Evolutionary conservation across 1,140 invertebrate genomes (phyloP), one percentile per base, ranked within the genome.

Genomic region (Halictus rubicundus): DNA sequence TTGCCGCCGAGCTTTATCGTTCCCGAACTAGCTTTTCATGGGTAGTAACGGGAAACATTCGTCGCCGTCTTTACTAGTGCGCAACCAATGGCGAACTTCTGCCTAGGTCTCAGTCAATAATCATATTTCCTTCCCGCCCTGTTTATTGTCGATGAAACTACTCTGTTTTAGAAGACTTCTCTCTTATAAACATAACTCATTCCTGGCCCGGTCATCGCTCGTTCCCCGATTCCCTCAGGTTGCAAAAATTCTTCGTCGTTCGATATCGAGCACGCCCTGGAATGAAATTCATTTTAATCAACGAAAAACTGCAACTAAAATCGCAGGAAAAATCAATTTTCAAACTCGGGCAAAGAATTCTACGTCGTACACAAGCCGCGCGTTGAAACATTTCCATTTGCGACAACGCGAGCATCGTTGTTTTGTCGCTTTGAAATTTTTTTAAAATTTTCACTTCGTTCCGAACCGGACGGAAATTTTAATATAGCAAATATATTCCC

Each of bases 21-120:
- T 32, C 19, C 27, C 37, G 71, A 63, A 80, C 68, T 79, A 75
- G 65, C 46, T 82, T 82, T 75, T 82, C 78, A 80, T 82, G 73
- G 78, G 52, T 42, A 65, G 70, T 80, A 75, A 82, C 70, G 52
- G 68, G 66, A 81, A 74, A 83, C 66, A 76, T 72, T 72, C 37
- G 27, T 19, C 27, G 72, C 61, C 65, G 77, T n/a, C 42, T 77
- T 76, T 77, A 77, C 32, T 69, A 59, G 76, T 65, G 27, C 32
- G 46, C 72, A 25, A 52, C 49, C 72, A 76, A 65, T 68, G 69
- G 69, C 72, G 76, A 73, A 85, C 77, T 68, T 63, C 65, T 49
- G 46, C 57, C 25, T 61, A 25, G 65, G 73, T 54, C 64, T 7
- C 25, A 68, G 54, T 63, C 80, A 64, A 78, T 78, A 72, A 59